Evolutionary conservation across 2,888 invertebrate species (phyloP).

Genomic region (Eilema depressum): DNA sequence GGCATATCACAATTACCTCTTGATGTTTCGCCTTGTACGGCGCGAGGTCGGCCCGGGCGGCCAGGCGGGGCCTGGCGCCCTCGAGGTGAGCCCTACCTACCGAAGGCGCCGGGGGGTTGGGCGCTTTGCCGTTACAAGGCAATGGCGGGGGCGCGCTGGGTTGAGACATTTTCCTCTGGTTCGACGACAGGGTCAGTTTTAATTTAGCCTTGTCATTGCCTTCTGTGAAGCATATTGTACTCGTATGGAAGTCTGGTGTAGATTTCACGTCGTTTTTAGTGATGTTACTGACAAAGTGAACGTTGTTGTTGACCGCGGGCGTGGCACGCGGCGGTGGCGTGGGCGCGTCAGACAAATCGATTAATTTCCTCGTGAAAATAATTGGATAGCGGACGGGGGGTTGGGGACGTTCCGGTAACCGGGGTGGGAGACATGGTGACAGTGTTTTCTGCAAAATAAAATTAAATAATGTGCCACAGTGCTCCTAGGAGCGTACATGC

Average conservation of each 20-base stretch:
- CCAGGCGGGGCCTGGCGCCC: conserved; percentile 47
- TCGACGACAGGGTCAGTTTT: conserved; percentile 75
- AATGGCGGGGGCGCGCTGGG: conserved; percentile 45
- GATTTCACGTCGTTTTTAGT: conserved; percentile 71
- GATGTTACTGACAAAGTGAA: conserved; percentile 79
- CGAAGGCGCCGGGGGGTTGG: conserved; percentile 53
- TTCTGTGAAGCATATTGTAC: conserved; percentile 81
- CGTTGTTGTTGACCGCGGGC: conserved; percentile 62
- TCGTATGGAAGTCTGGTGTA: conserved; percentile 75
- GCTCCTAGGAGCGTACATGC: conserved; percentile 77
- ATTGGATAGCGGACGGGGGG: conserved; percentile 80
- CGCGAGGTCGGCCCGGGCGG: conserved; percentile 46
- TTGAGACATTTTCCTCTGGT: conserved; percentile 67
- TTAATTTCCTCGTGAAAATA: conserved; percentile 78
- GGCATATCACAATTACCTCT: conserved; percentile 83
- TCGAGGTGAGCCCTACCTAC: conserved; percentile 54
- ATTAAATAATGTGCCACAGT: conserved; percentile 80
- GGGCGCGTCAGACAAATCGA: conserved; percentile 80
- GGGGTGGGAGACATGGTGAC: conserved; percentile 80
- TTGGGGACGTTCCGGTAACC: conserved; percentile 81
- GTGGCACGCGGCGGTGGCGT: conserved; percentile 74
- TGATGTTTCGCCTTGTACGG: conserved; percentile 64
- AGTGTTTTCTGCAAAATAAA: conserved; percentile 84
- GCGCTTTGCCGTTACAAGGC: conserved; percentile 63
- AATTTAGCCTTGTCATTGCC: conserved; percentile 77